Evolutionary conservation across 2,888 invertebrate genomes (phyloP).

Genomic region (Hemithea aestivaria): DNA sequence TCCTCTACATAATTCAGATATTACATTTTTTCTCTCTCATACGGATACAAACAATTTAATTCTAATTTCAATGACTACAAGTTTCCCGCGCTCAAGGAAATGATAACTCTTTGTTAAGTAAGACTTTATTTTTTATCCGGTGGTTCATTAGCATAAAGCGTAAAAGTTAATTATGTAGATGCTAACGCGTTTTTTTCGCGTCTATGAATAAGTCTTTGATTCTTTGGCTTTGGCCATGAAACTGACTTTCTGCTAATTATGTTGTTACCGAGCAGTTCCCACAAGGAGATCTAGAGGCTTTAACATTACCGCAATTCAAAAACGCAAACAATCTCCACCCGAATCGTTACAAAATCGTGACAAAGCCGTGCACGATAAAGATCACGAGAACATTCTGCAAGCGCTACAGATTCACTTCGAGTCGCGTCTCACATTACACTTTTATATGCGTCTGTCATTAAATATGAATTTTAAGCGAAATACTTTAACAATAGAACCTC

Average conservation of each 20-base stretch:
- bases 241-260: conserved; percentile 15
- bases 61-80: conserved; percentile 41
- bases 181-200: conserved; percentile 34
- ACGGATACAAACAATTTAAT: conserved; percentile 24
- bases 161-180: conserved; percentile 43
- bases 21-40: conserved; percentile 30
- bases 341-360: conserved; percentile 49
- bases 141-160: conserved; percentile 43
- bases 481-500: conserved; percentile 56
- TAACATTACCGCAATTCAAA: conserved; percentile 1
- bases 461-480: conserved; percentile 61
- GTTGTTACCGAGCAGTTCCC: conserved; percentile 8
- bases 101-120: conserved; percentile 45
- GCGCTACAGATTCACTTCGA: conserved; percentile 33
- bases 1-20: conserved; percentile 33
- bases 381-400: conserved; percentile 45
- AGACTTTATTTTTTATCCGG: conserved; percentile 37
- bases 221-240: conserved; percentile 21
- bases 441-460: conserved; percentile 50
- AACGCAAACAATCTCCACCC: conserved; percentile 3
- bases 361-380: conserved; percentile 39
- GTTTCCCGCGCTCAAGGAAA: conserved; percentile 62
- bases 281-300: neutral
- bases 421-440: conserved; percentile 12
- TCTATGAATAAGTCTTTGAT: conserved; percentile 21